Conservation (phyloP, 2,113 vertebrate species). For the Cephalopholis sonnerati region DNA sequence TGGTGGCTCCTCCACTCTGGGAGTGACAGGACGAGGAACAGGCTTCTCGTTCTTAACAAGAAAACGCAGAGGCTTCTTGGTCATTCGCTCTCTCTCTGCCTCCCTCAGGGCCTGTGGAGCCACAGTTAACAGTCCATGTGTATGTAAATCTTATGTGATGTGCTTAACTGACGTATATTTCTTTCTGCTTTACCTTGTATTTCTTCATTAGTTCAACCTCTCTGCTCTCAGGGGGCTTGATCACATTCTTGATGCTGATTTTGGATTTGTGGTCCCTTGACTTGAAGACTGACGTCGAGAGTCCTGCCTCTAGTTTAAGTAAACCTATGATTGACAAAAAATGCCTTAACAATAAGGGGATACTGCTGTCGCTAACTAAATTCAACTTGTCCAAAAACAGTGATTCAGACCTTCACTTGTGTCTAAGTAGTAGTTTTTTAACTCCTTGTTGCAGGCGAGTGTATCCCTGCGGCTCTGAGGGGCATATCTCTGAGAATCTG, state of each 20-base stretch:
- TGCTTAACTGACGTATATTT: neutral
- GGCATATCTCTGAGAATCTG: slow-evolving; percentile 82
- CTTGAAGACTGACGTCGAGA: slow-evolving; percentile 82
- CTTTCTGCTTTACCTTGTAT: slow-evolving; percentile 86
- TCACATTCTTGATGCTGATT: slow-evolving; percentile 66
- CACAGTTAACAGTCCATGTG: neutral
- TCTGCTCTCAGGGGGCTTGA: slow-evolving; percentile 78
- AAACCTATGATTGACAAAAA: slow-evolving; percentile 83
- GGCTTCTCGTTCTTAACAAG: slow-evolving; percentile 84
- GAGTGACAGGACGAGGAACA: slow-evolving; percentile 84
- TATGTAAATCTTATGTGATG: neutral
- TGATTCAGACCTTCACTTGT: slow-evolving; percentile 88
- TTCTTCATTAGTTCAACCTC: slow-evolving; percentile 83
- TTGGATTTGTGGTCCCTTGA: slow-evolving; percentile 74
- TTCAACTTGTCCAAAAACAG: neutral
- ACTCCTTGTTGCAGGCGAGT: slow-evolving; percentile 73
- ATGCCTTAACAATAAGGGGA: neutral
- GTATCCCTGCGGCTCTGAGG: slow-evolving; percentile 80
- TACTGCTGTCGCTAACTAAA: neutral
- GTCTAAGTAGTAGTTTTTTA: slow-evolving; percentile 86
- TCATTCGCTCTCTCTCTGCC: slow-evolving; percentile 69
- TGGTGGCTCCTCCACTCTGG: slow-evolving; percentile 83
- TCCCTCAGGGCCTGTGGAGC: slow-evolving; percentile 78
- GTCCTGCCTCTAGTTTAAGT: slow-evolving; percentile 85
- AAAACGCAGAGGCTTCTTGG: slow-evolving; percentile 80